Evolutionary conservation across 2,888 invertebrate genomes (phyloP).

Genomic region (Rosalia funebris): DNA sequence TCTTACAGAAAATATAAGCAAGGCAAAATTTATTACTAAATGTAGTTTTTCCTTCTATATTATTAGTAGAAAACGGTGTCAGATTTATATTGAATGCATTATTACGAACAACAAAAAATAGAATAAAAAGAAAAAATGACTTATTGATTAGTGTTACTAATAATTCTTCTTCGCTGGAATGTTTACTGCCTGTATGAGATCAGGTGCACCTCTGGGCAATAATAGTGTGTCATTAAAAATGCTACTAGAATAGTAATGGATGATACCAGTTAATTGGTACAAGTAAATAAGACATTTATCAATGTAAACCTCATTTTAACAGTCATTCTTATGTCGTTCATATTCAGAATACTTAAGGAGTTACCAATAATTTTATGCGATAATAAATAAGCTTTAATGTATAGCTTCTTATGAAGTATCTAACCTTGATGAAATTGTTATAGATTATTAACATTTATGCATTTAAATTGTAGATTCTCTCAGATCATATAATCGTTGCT

Average conservation of each 20-base stretch:
- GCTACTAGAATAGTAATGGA: slow-evolving; percentile 39
- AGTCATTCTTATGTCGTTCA: slow-evolving; percentile 36
- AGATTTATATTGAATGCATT: no score
- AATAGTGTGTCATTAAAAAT: slow-evolving; percentile 38
- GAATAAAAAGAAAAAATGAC: neutral
- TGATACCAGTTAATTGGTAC: slow-evolving; percentile 39
- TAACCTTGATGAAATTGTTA: slow-evolving; percentile 36
- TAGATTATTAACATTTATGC: slow-evolving; percentile 22
- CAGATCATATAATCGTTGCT: slow-evolving; percentile 2
- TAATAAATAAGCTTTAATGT: slow-evolving; percentile 37
- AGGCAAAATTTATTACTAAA: no score
- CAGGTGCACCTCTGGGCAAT: slow-evolving; percentile 37
- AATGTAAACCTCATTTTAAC: slow-evolving; percentile 34
- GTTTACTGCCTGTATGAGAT: slow-evolving; percentile 25
- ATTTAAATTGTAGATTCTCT: slow-evolving; percentile 26
- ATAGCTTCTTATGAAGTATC: slow-evolving; percentile 31
- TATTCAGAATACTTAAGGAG: slow-evolving; percentile 32
- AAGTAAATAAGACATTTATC: slow-evolving; percentile 43
- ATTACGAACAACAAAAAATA: no score
- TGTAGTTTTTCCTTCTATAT: no score
- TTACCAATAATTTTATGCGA: slow-evolving; percentile 38
- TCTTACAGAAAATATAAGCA: no score
- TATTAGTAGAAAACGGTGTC: no score
- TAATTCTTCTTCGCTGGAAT: slow-evolving; percentile 2
- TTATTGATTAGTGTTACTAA: neutral